These are phyloP conservation scores for Phengaris alcon DNA, from an alignment of 2,888 invertebrate species.

Conservation along the genomic window DNA sequence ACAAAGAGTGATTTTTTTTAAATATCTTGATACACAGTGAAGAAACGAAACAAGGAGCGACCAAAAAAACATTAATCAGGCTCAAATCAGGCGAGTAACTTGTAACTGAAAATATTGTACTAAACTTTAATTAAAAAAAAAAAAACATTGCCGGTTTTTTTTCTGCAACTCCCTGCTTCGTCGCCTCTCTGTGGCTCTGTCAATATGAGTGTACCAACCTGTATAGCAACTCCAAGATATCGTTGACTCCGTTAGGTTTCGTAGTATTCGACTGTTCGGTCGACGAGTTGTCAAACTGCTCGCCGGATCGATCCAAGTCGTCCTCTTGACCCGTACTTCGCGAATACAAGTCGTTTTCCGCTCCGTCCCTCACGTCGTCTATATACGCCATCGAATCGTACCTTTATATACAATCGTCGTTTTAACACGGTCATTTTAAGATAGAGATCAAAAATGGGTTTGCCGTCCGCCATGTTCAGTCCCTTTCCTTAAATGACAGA, in stretches of 20 bases:
- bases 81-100: not conserved
- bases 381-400: slow-evolving; percentile 78
- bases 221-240: slow-evolving; percentile 66
- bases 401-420: slow-evolving; percentile 29
- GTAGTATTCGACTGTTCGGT: slow-evolving; percentile 36
- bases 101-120: not conserved
- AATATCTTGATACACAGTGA: not conserved
- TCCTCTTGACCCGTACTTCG: slow-evolving; percentile 58
- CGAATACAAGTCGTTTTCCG: slow-evolving; percentile 67
- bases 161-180: slow-evolving; percentile 14
- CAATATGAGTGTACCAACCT: slow-evolving; percentile 38
- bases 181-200: not conserved
- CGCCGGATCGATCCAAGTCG: slow-evolving; percentile 35
- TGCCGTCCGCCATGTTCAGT: not conserved
- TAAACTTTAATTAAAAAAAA: not conserved
- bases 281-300: slow-evolving; percentile 34
- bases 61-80: not conserved
- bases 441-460: slow-evolving; percentile 2
- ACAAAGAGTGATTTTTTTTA: too few relatives aligned
- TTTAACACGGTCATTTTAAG: slow-evolving; percentile 14
- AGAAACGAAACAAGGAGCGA: slow-evolving; percentile 16
- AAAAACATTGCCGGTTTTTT: not conserved
- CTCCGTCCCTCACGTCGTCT: slow-evolving; percentile 67
- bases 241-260: slow-evolving; percentile 43
- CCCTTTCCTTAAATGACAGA: slow-evolving; percentile 14